These are phyloP conservation scores for Noturus placidus DNA, from an alignment of 2,113 vertebrate species.

Conservation along the genomic window DNA sequence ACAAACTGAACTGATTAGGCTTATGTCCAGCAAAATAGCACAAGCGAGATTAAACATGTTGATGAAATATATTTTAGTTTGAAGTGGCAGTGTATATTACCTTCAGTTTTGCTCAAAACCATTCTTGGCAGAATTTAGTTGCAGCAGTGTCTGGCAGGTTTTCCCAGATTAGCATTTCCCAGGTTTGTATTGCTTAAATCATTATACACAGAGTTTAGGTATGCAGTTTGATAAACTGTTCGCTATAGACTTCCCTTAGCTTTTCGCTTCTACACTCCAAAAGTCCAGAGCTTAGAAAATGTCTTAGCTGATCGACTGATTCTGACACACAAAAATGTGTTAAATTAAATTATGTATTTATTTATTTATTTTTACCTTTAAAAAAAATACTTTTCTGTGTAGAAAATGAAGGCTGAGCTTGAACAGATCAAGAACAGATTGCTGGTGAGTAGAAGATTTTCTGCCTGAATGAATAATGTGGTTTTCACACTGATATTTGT, in stretches of 20 bases:
- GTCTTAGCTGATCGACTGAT: not conserved
- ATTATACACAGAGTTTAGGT: not conserved
- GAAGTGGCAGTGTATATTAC: not conserved
- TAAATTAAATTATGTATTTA: not conserved
- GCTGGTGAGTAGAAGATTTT: slow-evolving; percentile 73
- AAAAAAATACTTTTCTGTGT: slow-evolving; percentile 9
- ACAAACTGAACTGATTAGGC: not conserved
- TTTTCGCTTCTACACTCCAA: not conserved
- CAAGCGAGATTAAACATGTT: not conserved
- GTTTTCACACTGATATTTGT: not conserved
- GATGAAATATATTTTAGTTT: not conserved
- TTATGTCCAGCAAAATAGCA: not conserved
- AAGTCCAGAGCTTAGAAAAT: not conserved
- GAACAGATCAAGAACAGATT: slow-evolving; percentile 85
- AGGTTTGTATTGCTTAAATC: not conserved
- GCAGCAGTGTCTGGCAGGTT: not conserved
- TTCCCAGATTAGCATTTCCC: not conserved
- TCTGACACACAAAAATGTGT: not conserved
- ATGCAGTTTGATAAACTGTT: not conserved
- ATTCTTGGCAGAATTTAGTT: not conserved
- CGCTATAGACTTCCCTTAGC: not conserved
- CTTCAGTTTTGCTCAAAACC: too few relatives aligned
- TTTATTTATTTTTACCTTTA: not conserved
- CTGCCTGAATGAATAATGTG: slow-evolving; percentile 7
- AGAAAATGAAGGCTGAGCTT: slow-evolving; percentile 96